Percentiles rank a stretch among this genome's conserved stretches.
phyloP scores from a whole-genome alignment of 2,888 invertebrate species.

The Salticus scenicus region DNA sequence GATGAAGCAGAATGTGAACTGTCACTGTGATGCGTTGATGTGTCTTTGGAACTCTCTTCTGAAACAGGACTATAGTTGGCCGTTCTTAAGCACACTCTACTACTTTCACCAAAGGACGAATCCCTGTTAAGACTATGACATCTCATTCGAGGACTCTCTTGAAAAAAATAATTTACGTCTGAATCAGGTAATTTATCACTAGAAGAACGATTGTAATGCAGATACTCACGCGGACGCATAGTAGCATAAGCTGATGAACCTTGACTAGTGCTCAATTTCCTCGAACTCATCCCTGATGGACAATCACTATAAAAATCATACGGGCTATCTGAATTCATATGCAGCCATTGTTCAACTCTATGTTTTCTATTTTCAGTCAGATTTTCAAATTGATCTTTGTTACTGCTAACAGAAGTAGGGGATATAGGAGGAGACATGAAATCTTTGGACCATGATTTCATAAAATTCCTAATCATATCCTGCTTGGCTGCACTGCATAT shows the following conservation, averaged over 20 bases:
- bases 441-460: constrained; percentile 62
- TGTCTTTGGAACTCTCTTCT: constrained; percentile 40
- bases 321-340: constrained; percentile 58
- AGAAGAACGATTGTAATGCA: constrained; percentile 55
- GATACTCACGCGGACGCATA: constrained; percentile 65
- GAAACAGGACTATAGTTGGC: constrained; percentile 57
- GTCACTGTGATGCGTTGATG: constrained; percentile 25
- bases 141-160: constrained; percentile 35
- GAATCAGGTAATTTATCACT: constrained; percentile 63
- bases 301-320: constrained; percentile 38
- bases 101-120: constrained; percentile 28
- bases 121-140: constrained; percentile 52
- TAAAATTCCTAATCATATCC: constrained; percentile 49
- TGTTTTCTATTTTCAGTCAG: constrained; percentile 55
- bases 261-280: constrained; percentile 45
- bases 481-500: constrained; percentile 38
- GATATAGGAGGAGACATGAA: constrained; percentile 48
- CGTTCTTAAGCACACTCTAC: constrained; percentile 34
- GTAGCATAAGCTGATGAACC: constrained; percentile 58
- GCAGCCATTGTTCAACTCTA: constrained; percentile 72
- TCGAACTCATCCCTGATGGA: constrained; percentile 27
- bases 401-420: constrained; percentile 41
- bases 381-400: constrained; percentile 59
- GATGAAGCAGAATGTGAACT: constrained; percentile 44
- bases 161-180: constrained; percentile 39